A percentile compares a stretch with the other conserved stretches of the same genome.
Conservation (phyloP, 2,113 vertebrate species). For the Pongo pygmaeus region DNA sequence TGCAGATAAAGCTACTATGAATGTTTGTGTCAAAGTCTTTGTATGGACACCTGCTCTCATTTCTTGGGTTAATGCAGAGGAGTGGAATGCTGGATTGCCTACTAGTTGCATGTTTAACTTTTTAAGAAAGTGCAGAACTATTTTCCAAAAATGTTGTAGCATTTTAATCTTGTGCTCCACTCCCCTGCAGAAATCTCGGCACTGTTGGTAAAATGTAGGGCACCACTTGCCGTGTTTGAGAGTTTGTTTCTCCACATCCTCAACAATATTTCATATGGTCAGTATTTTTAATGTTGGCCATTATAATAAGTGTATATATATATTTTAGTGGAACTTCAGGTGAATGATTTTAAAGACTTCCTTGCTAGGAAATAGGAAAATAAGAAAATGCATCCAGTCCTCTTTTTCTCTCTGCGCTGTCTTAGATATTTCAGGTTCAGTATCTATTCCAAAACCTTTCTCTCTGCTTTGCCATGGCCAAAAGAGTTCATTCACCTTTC, state of each 20-base stretch:
- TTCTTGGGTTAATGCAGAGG: neutral
- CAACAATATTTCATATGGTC: neutral
- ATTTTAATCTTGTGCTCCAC: neutral
- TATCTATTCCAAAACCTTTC: neutral
- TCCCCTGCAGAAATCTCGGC: too few relatives aligned
- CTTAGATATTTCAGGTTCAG: neutral
- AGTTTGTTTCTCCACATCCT: neutral
- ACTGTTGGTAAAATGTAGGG: neutral
- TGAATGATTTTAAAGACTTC: neutral
- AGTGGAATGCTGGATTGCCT: neutral
- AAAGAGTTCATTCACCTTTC: conserved; percentile 59
- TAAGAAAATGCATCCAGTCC: neutral
- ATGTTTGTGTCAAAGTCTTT: neutral
- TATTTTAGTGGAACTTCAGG: neutral
- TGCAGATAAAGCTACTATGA: neutral
- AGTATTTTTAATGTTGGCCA: neutral
- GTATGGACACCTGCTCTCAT: neutral
- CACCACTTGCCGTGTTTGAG: neutral
- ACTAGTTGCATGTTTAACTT: neutral
- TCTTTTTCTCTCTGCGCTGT: neutral
- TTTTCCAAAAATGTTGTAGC: neutral
- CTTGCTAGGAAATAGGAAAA: neutral
- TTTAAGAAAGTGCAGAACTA: neutral
- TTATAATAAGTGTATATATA: neutral
- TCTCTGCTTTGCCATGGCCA: neutral